phyloP scores from a whole-genome alignment of 2,888 invertebrate genomes.

The Nemotelus nigrinus region DNA sequence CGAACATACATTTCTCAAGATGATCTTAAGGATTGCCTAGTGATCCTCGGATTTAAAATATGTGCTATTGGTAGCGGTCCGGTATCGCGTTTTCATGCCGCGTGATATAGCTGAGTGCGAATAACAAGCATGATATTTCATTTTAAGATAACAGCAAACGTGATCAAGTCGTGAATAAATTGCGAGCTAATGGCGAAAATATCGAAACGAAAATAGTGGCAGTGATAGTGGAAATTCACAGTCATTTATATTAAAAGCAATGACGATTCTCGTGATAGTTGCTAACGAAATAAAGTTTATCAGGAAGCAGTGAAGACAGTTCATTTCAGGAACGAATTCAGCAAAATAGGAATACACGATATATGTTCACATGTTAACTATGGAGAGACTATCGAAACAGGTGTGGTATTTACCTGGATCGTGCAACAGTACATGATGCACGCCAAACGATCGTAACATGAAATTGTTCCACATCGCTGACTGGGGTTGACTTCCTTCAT shows the following conservation, averaged over 20 bases:
- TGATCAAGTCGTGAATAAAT: too few species aligned
- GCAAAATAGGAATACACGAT: background rate
- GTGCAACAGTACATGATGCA: background rate
- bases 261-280: background rate
- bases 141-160: too few species aligned
- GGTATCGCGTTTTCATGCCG: background rate
- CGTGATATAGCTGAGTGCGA: too few species aligned
- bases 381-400: constrained; percentile 31
- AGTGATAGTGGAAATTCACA: constrained; percentile 27
- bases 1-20: constrained; percentile 17
- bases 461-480: constrained; percentile 28
- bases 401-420: background rate
- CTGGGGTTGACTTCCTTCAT: constrained; percentile 41
- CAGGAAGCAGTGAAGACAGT: background rate
- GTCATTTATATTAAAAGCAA: background rate
- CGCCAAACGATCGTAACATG: background rate
- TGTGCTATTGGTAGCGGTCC: background rate
- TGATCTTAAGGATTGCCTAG: constrained; percentile 25
- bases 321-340: background rate
- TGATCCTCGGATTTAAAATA: constrained; percentile 24
- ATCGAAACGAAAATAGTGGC: background rate
- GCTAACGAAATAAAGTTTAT: background rate
- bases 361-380: background rate
- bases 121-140: too few species aligned
- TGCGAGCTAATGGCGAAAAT: too few species aligned